These are phyloP conservation scores for Peromyscus nudipes DNA, from an alignment of 2,797 vertebrate genomes.

Conservation along the genomic window DNA sequence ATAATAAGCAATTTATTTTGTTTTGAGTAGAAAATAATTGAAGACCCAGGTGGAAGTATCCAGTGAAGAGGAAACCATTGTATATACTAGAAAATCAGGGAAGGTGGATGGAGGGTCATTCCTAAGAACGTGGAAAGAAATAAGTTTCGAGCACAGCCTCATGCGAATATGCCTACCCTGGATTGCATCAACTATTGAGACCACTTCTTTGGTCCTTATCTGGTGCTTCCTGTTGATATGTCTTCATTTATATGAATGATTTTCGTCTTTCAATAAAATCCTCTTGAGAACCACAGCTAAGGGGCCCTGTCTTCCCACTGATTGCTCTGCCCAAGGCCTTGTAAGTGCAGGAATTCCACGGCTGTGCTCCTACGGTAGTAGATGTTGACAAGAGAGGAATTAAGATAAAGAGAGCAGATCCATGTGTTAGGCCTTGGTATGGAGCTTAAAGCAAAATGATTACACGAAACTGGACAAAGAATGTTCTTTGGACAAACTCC, in stretches of 20 bases:
- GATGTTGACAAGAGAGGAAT: neutral
- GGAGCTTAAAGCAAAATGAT: neutral
- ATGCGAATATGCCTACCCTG: neutral
- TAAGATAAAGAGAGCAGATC: neutral
- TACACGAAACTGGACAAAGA: neutral
- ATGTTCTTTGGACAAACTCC: neutral
- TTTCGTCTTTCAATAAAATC: conserved; percentile 37
- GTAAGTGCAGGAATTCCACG: neutral
- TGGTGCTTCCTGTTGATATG: neutral
- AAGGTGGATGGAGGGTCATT: neutral
- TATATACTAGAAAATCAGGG: neutral
- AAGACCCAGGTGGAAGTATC: neutral
- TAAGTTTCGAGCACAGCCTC: neutral
- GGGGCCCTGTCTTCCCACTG: neutral
- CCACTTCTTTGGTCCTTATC: neutral
- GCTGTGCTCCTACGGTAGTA: neutral
- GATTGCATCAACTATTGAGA: neutral
- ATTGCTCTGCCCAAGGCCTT: neutral
- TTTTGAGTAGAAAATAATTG: neutral
- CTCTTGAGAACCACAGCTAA: neutral
- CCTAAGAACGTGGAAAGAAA: neutral
- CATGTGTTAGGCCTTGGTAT: neutral
- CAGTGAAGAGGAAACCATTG: neutral
- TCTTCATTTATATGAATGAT: neutral
- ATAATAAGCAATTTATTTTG: neutral